Percentiles rank a stretch among this genome's conserved stretches.
Conservation (phyloP, 2,888 invertebrate genomes). For the Ommatoiulus sabulosus region DNA sequence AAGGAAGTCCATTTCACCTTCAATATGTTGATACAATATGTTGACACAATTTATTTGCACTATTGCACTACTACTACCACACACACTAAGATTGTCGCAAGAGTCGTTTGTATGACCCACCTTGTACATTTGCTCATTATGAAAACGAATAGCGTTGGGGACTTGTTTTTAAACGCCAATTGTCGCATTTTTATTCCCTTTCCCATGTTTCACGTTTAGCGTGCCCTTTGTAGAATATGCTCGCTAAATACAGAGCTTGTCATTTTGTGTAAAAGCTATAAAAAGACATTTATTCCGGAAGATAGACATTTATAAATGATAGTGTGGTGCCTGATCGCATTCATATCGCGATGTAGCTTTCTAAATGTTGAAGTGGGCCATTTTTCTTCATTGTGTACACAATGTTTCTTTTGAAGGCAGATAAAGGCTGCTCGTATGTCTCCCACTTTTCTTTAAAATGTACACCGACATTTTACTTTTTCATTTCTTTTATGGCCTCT, state of each 20-base stretch:
- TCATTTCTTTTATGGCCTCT: background rate
- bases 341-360: constrained; percentile 28
- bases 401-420: constrained; percentile 27
- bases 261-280: background rate
- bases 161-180: too few species aligned
- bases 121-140: too few species aligned
- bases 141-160: too few species aligned
- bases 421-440: background rate
- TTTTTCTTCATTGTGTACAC: constrained; percentile 13
- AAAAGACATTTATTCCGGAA: constrained; percentile 15
- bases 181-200: too few species aligned
- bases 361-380: background rate
- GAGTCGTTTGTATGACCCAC: too few species aligned
- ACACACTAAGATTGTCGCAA: too few species aligned
- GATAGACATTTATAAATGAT: constrained; percentile 28
- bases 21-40: too few species aligned
- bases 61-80: too few species aligned
- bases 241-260: background rate
- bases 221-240: too few species aligned
- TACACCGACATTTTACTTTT: background rate
- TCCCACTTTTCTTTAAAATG: background rate
- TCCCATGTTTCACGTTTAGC: too few species aligned
- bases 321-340: background rate
- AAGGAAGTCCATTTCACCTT: too few species aligned
- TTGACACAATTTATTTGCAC: too few species aligned